Base-by-base conservation (phyloP, 2,797 vertebrate genomes). In the Sebastiscus albofasciatus region DNA sequence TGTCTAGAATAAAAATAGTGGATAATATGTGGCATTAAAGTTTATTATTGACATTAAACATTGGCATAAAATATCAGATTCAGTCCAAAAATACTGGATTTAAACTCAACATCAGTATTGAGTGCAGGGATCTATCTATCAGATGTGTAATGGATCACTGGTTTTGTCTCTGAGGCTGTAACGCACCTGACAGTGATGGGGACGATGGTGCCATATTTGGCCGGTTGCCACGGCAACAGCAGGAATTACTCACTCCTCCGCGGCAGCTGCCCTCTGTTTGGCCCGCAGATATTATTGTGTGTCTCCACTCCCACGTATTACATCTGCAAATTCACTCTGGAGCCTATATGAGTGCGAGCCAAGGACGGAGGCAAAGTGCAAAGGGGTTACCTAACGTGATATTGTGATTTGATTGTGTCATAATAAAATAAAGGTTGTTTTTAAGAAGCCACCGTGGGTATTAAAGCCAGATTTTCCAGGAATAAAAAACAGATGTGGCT, bases 221-320 rank as follows among this genome's bases (percentile, higher is more conserved):
- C 79, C 2, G 2, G 89, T 92, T 87, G 82, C 87, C 90, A 80
- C 66, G 27, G 87, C 71, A 87, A 90, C 90, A 60, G 65, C 72
- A 86, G 71, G 72, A 76, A 36, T 83, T 29, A 81, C 70, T 87
- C 80, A 68, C 73, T 82, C 81, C 79, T 77, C 82, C 36, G 3
- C 18, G 0, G n/a, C 72, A 86, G 74, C 79, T 80, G 87, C 46
- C 79, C 79, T 67, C 33, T 34, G 52, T 79, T 80, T 65, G 80
- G 66, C 85, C 82, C 2, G 26, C 13, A 13, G 80, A 76, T 85
- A 67, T 87, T 76, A 70, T 9, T 72, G 75, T 67, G 68, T 16
- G 72, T 87, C 80, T 89, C 80, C 64, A 72, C 89, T 86, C 88
- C 88, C 71, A 85, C 87, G 20, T 62, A 10, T 49, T 61, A 67